Conservation (phyloP, 2,797 vertebrate species). For the Danio albolineatus region DNA sequence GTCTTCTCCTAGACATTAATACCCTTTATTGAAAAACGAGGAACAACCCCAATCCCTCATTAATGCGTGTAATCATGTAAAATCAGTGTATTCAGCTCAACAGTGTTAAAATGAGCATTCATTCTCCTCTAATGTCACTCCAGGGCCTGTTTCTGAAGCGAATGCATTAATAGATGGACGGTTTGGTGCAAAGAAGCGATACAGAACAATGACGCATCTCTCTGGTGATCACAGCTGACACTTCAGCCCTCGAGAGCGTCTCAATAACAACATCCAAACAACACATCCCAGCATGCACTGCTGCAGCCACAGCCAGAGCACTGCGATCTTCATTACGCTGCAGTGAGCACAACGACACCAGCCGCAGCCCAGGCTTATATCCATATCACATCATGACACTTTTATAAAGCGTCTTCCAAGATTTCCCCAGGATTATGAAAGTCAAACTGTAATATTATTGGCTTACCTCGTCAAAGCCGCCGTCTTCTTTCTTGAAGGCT, state of each 20-base stretch:
- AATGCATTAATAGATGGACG: background rate
- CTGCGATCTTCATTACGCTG: background rate
- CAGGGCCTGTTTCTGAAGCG: background rate
- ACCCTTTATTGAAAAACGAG: background rate
- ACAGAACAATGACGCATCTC: conserved; percentile 3
- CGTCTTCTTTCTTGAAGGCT: conserved; percentile 97
- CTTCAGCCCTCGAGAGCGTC: conserved; percentile 4
- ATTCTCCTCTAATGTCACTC: background rate
- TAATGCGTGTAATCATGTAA: background rate
- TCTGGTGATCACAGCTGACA: conserved; percentile 19
- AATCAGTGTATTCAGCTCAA: background rate
- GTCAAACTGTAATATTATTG: conserved; percentile 32
- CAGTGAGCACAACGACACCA: background rate
- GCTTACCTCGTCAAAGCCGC: conserved; percentile 90
- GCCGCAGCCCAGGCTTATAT: background rate
- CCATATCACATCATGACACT: background rate
- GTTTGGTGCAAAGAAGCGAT: background rate
- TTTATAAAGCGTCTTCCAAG: background rate
- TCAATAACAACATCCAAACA: conserved; percentile 10
- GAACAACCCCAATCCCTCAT: background rate
- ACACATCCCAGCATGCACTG: conserved; percentile 35
- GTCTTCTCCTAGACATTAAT: background rate
- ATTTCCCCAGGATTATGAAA: conserved; percentile 27
- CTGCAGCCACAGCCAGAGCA: background rate
- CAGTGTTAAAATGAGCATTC: background rate